These are phyloP conservation scores for Drosophila sp. DNA, from an alignment of 1,140 invertebrate genomes.

Conservation along the genomic window DNA sequence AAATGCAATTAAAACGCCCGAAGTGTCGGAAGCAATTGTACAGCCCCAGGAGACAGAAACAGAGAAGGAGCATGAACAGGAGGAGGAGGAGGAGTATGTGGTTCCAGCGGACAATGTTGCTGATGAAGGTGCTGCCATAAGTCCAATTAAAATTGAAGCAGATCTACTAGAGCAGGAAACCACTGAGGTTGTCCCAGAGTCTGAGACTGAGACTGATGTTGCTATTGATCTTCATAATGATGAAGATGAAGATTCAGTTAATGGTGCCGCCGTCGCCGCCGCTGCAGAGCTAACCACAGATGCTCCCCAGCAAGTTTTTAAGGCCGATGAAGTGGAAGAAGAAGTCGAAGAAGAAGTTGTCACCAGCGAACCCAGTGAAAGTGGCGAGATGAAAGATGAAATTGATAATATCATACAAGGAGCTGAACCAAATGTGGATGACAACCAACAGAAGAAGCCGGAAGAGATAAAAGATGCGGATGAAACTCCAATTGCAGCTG, in stretches of 20 bases:
- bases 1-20: conserved; percentile 79
- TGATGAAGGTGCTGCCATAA: conserved; percentile 26
- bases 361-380: conserved; percentile 25
- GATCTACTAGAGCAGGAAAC: conserved; percentile 39
- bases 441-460: conserved; percentile 25
- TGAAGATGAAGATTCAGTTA: conserved; percentile 1
- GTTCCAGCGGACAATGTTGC: conserved; percentile 3
- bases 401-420: conserved; percentile 75
- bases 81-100: conserved; percentile 21
- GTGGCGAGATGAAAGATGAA: conserved; percentile 65
- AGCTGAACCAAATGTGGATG: conserved; percentile 64
- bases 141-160: conserved; percentile 42
- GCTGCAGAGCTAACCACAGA: background rate
- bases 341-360: conserved; percentile 23
- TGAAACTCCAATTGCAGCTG: conserved; percentile 5
- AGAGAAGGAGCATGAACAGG: conserved; percentile 29
- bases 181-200: conserved; percentile 18
- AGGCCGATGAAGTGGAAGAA: conserved; percentile 1
- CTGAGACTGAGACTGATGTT: conserved; percentile 28
- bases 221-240: background rate
- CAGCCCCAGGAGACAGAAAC: conserved; percentile 32
- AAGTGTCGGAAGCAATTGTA: conserved; percentile 73
- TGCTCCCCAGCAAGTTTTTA: background rate
- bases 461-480: conserved; percentile 8
- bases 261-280: background rate